phyloP scores from a whole-genome alignment of 2,113 vertebrate genomes.

The Nibea albiflora region DNA sequence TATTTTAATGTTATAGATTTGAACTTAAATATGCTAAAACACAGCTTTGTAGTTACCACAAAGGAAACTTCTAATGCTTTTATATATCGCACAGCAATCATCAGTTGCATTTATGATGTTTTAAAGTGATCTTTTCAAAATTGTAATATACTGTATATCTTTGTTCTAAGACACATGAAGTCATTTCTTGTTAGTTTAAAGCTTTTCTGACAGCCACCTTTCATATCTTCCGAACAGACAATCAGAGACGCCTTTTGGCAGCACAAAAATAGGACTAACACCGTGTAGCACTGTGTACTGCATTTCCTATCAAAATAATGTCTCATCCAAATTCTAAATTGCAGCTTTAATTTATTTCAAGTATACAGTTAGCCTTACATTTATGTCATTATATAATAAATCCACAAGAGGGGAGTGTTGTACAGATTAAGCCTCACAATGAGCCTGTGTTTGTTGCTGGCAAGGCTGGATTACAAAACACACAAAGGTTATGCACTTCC shows the following conservation, averaged over 20 bases:
- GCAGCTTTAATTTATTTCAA: neutral
- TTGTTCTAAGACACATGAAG: neutral
- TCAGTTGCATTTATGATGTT: neutral
- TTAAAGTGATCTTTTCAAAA: neutral
- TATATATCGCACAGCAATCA: neutral
- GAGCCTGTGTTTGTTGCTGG: neutral
- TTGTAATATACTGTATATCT: neutral
- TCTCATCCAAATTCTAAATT: neutral
- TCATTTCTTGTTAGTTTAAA: neutral
- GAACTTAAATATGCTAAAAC: too few relatives aligned
- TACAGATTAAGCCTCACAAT: neutral
- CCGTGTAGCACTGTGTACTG: neutral
- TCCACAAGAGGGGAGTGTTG: constrained; percentile 20
- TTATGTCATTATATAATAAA: neutral
- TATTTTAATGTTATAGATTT: neutral
- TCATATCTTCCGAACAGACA: neutral
- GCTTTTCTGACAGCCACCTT: too few relatives aligned
- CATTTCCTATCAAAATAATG: neutral
- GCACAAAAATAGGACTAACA: too few relatives aligned
- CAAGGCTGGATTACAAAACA: neutral
- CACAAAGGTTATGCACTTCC: too few relatives aligned
- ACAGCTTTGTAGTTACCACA: too few relatives aligned
- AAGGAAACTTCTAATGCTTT: too few relatives aligned
- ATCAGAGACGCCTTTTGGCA: too few relatives aligned
- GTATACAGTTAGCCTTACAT: neutral